Evolutionary conservation across 2,113 vertebrate genomes (phyloP), one percentile per base, ranked within the genome.

Genomic region (Ammodramus savannarum): DNA sequence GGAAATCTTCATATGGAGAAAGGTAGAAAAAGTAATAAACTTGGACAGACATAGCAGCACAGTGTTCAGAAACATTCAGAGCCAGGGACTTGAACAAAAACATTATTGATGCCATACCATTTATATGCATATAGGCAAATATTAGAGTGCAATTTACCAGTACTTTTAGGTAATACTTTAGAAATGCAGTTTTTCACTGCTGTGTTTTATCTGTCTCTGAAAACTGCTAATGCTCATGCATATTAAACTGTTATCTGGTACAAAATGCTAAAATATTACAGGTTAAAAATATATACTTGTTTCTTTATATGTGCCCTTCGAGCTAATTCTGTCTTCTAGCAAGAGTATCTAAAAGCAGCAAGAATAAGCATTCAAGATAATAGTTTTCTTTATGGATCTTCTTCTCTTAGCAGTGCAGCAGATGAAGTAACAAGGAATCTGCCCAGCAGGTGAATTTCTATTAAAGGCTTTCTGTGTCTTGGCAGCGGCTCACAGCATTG

Each of bases 391-490:
- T 55, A 86, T 48, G 67, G 38, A 83, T 85, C 78, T 84, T 79
- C 82, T 74, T 72, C 54, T 73, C 46, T 86, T 84, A 92, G 68
- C 31, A 84, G 80, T 43, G 13, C 39, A 87, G 68, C 76, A 90
- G 76, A 87, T 41, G 43, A 90, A 72, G 80, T 44, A 95, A 65
- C 61, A 72, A 92, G 52, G 39, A 95, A 84, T 77, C 72, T 92
- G 68, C 65, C 83, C 66, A 86, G 90, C 65, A 95, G 89, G 68
- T 93, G 86, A 73, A 87, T 95, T 87, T 81, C 90, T 95, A 38
- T 89, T 83, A 86, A 85, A 81, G 39, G 65, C 16, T 94, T 93
- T 91, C 58, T 67, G 7, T 63, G 46, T 27, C 72, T 93, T 92
- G 86, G 83, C 76, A 75, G 79, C 16, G 7, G 27, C 65, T 90